Conservation (phyloP, 2,113 vertebrate species). For the Setophaga kirtlandii region DNA sequence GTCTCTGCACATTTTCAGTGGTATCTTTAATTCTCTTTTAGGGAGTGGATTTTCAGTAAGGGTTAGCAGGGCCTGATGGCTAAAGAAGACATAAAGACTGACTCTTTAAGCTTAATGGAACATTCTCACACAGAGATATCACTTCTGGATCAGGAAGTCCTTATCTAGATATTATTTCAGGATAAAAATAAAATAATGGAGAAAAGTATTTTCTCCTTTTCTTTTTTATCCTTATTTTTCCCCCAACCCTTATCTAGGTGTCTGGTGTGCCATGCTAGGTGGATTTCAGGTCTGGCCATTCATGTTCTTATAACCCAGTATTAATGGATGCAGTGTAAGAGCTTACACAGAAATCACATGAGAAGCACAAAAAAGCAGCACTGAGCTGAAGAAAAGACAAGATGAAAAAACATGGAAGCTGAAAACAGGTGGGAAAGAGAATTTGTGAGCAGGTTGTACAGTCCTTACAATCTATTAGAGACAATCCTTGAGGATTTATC, state of each 20-base stretch:
- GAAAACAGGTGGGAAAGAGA: neutral
- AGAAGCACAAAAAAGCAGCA: neutral
- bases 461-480: neutral
- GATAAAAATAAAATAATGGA: neutral
- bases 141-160: neutral
- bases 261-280: neutral
- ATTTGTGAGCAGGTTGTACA: neutral
- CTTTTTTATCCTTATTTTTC: fast-evolving
- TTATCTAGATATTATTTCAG: neutral
- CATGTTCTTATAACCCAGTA: neutral
- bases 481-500: neutral
- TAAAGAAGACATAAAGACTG: neutral
- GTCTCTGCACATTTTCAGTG: neutral
- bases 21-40: neutral
- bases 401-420: neutral
- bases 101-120: neutral
- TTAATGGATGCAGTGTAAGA: neutral
- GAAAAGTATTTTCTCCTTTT: neutral
- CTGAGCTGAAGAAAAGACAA: neutral
- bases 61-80: neutral
- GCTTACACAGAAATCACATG: neutral
- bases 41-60: neutral
- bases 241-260: neutral
- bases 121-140: neutral
- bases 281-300: neutral